Conservation (phyloP, 2,888 invertebrate genomes). For the Plemyria rubiginata region DNA sequence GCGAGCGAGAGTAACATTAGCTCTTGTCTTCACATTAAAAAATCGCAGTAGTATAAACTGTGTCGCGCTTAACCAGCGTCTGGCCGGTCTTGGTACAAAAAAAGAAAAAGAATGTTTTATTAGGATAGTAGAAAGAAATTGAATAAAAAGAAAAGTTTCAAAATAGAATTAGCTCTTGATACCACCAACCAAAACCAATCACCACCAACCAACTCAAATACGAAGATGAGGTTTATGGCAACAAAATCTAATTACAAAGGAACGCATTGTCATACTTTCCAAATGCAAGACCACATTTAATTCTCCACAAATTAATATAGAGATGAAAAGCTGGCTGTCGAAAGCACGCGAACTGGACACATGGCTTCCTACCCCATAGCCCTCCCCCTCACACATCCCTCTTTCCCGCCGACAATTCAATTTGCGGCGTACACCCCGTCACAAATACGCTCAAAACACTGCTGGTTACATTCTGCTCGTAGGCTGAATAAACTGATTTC, state of each 20-base stretch:
- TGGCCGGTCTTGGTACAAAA: no score
- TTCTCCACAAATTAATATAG: constrained; percentile 42
- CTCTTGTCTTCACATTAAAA: no score
- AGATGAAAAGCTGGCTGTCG: constrained; percentile 44
- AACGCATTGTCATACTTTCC: constrained; percentile 9
- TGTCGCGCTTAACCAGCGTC: no score
- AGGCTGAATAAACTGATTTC: constrained; percentile 36
- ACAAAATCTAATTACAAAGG: not conserved
- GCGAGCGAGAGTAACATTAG: no score
- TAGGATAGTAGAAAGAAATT: no score
- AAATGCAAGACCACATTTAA: constrained; percentile 24
- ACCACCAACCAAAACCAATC: no score
- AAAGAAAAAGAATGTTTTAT: no score
- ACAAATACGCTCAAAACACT: constrained; percentile 41
- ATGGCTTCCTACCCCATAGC: constrained; percentile 29
- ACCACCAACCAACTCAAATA: no score
- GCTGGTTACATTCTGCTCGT: constrained; percentile 15
- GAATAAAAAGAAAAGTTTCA: no score
- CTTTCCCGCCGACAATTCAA: constrained; percentile 44
- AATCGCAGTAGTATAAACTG: no score
- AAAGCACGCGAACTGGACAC: constrained; percentile 42
- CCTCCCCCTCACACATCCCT: constrained; percentile 5
- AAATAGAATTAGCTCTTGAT: no score
- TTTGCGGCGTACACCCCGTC: constrained; percentile 43
- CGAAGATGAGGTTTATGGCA: not conserved